phyloP scores from a whole-genome alignment of 2,888 invertebrate species.

The Bunonema sp. region DNA sequence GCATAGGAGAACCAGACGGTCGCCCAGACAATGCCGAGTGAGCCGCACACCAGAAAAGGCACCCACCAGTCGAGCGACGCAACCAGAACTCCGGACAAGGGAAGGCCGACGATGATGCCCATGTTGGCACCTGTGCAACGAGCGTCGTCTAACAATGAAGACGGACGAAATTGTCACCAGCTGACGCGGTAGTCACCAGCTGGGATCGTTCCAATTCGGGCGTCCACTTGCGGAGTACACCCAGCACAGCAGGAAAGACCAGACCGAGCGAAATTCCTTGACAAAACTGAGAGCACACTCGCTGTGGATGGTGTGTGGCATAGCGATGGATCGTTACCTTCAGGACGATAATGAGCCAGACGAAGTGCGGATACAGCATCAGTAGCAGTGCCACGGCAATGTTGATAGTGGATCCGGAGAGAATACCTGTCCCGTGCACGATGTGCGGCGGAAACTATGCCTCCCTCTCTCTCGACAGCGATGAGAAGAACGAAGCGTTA shows the following conservation, averaged over 20 bases:
- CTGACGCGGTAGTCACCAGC: constrained; percentile 83
- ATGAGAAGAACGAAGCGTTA: constrained; percentile 66
- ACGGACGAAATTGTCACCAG: constrained; percentile 89
- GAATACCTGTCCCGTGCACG: no score
- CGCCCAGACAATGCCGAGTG: constrained; percentile 59
- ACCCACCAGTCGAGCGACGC: constrained; percentile 73
- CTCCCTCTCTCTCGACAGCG: no score
- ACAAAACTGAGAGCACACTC: constrained; percentile 70
- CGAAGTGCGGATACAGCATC: no score
- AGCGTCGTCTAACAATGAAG: constrained; percentile 81
- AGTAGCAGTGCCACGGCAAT: constrained; percentile 70
- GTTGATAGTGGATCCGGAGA: constrained; percentile 82
- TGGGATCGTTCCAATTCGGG: constrained; percentile 85
- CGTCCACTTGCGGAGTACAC: constrained; percentile 96
- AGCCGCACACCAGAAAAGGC: constrained; percentile 80
- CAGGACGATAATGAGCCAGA: constrained; percentile 80
- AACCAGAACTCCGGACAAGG: constrained; percentile 66
- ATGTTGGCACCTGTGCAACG: no score
- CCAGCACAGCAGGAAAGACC: constrained; percentile 96
- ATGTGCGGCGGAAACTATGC: no score
- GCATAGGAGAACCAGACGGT: constrained; percentile 72
- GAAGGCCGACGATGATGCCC: no score
- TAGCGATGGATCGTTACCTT: constrained; percentile 67
- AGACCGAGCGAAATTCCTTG: constrained; percentile 63
- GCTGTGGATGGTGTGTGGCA: constrained; percentile 53